These are phyloP conservation scores for Rousettus leschenaultii DNA, from an alignment of 2,113 vertebrate genomes.

Conservation along the genomic window DNA sequence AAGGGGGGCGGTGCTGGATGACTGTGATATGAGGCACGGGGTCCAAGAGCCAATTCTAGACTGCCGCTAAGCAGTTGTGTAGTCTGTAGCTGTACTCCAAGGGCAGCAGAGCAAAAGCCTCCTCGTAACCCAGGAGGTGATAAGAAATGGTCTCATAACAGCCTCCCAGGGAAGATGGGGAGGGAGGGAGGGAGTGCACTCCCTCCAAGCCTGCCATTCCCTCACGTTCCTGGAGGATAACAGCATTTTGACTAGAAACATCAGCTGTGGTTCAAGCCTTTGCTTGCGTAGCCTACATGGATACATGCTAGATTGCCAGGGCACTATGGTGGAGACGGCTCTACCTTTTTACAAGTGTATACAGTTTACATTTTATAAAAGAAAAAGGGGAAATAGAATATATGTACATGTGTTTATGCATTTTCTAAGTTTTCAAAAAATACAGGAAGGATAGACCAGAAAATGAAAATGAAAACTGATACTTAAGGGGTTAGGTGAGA, in stretches of 20 bases:
- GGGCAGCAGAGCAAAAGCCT: background rate
- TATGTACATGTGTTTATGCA: background rate
- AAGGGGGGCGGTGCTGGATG: background rate
- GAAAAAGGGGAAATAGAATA: background rate
- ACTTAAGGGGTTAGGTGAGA: background rate
- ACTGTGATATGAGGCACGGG: background rate
- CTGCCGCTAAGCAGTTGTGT: background rate
- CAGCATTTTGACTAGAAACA: background rate
- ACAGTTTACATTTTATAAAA: background rate
- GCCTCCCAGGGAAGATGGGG: background rate
- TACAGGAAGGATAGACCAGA: background rate
- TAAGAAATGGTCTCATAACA: background rate
- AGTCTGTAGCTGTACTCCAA: background rate
- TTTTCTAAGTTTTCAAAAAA: background rate
- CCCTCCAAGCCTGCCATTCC: background rate
- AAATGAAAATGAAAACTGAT: background rate
- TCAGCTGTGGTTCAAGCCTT: background rate
- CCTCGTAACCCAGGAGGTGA: background rate
- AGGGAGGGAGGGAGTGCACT: background rate
- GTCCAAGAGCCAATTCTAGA: background rate
- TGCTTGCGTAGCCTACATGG: fast-evolving
- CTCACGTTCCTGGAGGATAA: background rate
- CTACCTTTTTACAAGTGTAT: background rate
- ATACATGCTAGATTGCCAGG: background rate
- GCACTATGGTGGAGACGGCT: background rate